These are phyloP conservation scores for Pimephales promelas DNA, from an alignment of 2,113 vertebrate genomes.

Conservation along the genomic window DNA sequence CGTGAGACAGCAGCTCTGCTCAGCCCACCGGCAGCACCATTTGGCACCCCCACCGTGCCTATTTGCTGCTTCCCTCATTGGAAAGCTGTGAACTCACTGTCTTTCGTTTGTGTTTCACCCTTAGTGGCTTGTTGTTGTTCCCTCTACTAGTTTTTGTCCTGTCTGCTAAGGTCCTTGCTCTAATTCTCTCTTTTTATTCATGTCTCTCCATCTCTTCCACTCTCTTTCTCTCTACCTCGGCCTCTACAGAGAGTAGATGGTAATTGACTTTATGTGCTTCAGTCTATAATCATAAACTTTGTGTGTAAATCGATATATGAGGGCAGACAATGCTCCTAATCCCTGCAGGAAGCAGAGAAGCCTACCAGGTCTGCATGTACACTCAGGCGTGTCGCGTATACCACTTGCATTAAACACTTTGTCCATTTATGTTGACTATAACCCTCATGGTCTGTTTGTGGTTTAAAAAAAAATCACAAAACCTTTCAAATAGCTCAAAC, in stretches of 20 bases:
- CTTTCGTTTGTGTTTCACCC: conserved; percentile 21
- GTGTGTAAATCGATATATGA: conserved; percentile 54
- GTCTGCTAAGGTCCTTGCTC: neutral
- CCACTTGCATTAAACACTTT: neutral
- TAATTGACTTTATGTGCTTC: conserved; percentile 22
- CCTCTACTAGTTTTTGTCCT: neutral
- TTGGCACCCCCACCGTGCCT: conserved; percentile 43
- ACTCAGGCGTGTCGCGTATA: neutral
- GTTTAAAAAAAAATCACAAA: neutral
- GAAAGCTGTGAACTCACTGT: conserved; percentile 29
- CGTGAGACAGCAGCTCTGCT: conserved; percentile 27
- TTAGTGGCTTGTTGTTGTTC: conserved; percentile 18
- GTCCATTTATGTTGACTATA: neutral
- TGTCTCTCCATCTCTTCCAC: neutral
- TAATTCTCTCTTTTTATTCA: neutral
- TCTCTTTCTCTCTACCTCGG: conserved; percentile 6
- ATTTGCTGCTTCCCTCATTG: conserved; percentile 41
- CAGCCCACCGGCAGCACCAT: conserved; percentile 31
- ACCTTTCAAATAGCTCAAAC: neutral
- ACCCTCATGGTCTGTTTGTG: neutral
- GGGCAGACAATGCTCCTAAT: conserved; percentile 34
- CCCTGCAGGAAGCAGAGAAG: neutral
- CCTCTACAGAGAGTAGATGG: conserved; percentile 13
- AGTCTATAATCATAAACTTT: conserved; percentile 54
- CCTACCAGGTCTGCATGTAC: neutral